These are phyloP conservation scores for Heliothis subflexa DNA, from an alignment of 1,140 invertebrate species.

Conservation along the genomic window DNA sequence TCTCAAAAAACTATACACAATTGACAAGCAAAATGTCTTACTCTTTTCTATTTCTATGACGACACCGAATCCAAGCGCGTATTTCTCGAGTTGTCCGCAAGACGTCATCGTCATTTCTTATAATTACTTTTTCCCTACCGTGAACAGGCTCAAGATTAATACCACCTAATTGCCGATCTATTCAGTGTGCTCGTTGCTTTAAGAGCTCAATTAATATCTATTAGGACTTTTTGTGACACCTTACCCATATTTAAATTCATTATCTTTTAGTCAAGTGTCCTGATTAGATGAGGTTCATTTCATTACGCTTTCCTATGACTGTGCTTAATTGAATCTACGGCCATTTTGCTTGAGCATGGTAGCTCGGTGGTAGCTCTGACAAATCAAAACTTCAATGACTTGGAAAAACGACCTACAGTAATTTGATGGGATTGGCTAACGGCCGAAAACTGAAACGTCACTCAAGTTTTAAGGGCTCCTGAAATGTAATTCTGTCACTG, in stretches of 20 bases:
- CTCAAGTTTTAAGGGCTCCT: no score
- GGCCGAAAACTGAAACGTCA: no score
- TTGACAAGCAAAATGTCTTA: not conserved
- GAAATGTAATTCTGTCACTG: no score
- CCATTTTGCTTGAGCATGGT: not conserved
- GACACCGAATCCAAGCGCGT: constrained; percentile 58
- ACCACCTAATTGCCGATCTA: constrained; percentile 74
- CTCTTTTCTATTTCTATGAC: not conserved
- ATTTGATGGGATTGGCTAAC: no score
- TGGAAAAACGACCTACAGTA: no score
- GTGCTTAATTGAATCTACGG: not conserved
- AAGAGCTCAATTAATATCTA: constrained; percentile 54
- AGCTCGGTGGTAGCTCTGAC: no score
- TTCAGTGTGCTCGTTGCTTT: constrained; percentile 57
- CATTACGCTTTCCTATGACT: not conserved
- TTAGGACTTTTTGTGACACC: constrained; percentile 47
- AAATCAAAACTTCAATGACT: no score
- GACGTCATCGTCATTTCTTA: constrained; percentile 76
- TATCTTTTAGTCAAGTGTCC: constrained; percentile 13
- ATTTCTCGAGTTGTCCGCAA: constrained; percentile 63
- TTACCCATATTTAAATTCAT: constrained; percentile 49
- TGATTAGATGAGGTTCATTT: constrained; percentile 22
- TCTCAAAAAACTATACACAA: not conserved
- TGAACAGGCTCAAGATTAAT: constrained; percentile 70
- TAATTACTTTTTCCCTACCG: constrained; percentile 74